Evolutionary conservation across 1,140 invertebrate species (phyloP).

Genomic region (Fopius arisanus): DNA sequence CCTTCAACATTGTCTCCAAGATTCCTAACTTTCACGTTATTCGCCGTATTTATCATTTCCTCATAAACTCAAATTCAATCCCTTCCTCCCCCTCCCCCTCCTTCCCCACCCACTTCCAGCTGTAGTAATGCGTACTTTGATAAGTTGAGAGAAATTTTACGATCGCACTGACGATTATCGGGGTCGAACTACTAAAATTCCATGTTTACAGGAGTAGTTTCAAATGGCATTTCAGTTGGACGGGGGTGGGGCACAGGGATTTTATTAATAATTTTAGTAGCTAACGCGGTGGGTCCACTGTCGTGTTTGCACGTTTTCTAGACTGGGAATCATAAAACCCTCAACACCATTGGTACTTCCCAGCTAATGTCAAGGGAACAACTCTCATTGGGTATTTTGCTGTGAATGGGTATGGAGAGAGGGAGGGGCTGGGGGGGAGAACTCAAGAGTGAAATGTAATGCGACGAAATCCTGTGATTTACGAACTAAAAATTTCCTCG

Average conservation of each 20-base stretch:
- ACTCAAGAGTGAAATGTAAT: background rate
- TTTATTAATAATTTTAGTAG: conserved; percentile 59
- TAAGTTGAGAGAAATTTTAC: conserved; percentile 41
- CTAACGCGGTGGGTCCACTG: conserved; percentile 33
- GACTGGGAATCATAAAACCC: conserved; percentile 35
- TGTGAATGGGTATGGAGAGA: background rate
- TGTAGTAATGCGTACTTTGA: conserved; percentile 1
- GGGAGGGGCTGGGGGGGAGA: background rate
- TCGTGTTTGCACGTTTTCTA: background rate
- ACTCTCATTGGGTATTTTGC: background rate
- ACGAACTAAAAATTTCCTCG: background rate
- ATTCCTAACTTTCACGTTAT: too few species aligned
- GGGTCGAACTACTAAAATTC: conserved; percentile 39
- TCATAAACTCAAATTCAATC: conserved; percentile 44
- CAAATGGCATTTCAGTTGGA: background rate
- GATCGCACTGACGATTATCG: conserved; percentile 30
- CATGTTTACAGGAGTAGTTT: conserved; percentile 44
- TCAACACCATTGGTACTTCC: conserved; percentile 35
- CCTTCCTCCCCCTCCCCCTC: conserved; percentile 5
- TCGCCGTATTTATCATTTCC: too few species aligned
- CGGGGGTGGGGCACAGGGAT: conserved; percentile 39
- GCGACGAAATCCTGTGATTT: background rate
- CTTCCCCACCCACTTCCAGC: background rate
- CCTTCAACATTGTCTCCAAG: background rate
- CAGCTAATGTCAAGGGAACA: background rate